phyloP scores from a whole-genome alignment of 2,113 vertebrate genomes.

The Cisticola juncidis region DNA sequence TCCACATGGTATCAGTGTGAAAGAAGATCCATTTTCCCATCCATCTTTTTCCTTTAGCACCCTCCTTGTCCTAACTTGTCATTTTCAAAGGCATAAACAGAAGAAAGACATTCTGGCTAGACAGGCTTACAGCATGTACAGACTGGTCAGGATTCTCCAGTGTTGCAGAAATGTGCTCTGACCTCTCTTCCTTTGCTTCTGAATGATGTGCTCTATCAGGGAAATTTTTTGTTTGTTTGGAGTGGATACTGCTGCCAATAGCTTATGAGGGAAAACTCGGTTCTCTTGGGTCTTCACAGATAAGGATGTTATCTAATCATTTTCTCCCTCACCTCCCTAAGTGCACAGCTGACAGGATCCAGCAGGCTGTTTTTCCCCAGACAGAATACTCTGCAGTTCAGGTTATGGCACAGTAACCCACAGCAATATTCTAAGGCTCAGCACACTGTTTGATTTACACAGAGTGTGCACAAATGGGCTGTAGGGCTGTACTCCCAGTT shows the following conservation, averaged over 20 bases:
- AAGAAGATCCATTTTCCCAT: not conserved
- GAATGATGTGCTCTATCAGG: not conserved
- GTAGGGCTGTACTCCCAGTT: not conserved
- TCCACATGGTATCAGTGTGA: not conserved
- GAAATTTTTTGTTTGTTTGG: not conserved
- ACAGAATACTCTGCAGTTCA: not conserved
- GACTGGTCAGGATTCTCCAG: not conserved
- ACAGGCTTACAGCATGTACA: not conserved
- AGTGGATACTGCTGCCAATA: not conserved
- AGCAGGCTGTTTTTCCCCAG: not conserved
- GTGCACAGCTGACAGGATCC: not conserved
- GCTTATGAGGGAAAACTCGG: not conserved
- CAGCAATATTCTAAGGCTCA: not conserved
- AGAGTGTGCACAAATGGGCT: not conserved
- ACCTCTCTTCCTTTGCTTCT: not conserved
- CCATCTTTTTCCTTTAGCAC: not conserved
- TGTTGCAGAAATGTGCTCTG: not conserved
- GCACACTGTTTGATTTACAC: not conserved
- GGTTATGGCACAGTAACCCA: conserved; percentile 6
- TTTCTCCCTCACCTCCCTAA: conserved; percentile 28
- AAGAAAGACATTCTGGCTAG: not conserved
- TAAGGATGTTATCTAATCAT: conserved; percentile 8
- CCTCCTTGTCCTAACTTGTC: not conserved
- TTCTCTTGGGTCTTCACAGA: not conserved
- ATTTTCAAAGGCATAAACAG: not conserved